phyloP scores from a whole-genome alignment of 2,113 vertebrate genomes.

The Lagopus leucura region DNA sequence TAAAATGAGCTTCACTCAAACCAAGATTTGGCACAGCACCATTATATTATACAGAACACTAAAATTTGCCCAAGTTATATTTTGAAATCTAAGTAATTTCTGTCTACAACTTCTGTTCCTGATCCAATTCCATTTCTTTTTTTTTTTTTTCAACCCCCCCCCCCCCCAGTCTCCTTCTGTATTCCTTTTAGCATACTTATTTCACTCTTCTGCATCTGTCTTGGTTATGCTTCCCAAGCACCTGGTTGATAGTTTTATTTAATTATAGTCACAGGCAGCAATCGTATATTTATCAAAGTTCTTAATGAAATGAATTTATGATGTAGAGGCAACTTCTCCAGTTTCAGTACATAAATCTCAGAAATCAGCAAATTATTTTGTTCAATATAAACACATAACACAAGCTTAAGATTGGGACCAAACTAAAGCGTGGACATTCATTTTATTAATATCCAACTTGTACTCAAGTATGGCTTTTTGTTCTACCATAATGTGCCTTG shows the following conservation, averaged over 20 bases:
- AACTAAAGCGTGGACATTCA: background rate
- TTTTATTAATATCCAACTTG: background rate
- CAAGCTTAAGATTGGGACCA: background rate
- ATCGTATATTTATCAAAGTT: background rate
- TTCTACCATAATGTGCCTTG: background rate
- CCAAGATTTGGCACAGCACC: background rate
- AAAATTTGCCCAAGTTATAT: background rate
- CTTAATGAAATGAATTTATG: background rate
- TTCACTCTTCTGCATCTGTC: background rate
- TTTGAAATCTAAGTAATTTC: background rate
- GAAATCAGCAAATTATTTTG: background rate
- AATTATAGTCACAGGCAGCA: background rate
- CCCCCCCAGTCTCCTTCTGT: background rate
- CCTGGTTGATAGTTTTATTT: background rate
- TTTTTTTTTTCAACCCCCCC: background rate
- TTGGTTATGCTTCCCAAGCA: background rate
- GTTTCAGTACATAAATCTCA: background rate
- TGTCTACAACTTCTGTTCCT: background rate
- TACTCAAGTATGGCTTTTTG: background rate
- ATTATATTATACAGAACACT: background rate
- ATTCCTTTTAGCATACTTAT: background rate
- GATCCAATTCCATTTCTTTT: background rate
- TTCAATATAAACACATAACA: background rate
- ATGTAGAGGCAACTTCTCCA: background rate
- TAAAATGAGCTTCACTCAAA: slow-evolving; percentile 31